Base-by-base conservation (phyloP, 2,797 vertebrate genomes). In the Petrocephalus schoutedeni region DNA sequence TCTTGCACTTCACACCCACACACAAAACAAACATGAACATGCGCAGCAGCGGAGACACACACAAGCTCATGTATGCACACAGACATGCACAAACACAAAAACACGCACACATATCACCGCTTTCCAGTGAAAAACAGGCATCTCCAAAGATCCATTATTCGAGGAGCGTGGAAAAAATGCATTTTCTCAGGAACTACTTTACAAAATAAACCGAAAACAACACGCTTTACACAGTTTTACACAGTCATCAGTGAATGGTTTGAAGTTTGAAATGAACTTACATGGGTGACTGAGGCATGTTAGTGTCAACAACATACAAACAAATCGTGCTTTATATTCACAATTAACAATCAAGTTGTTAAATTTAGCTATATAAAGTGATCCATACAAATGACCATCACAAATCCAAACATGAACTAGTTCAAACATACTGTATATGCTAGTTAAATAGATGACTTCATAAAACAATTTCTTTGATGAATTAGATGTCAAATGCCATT, bases 1-100 rank as follows among this genome's bases (percentile, higher is more conserved):
- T 91, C 92, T 92, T 93, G 92, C 90, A 92, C 90, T 88, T 91
- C 91, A 92, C 92, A 93, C 93, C 90, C 58, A 12, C 21, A 16
- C 16, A 53, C 54, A 53, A 67, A 67, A 14, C 9, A 56, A 32
- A 32, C 53, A 56, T 41, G 12, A 10, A 19, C 28, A 36, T 58
- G 54, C 84, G 58, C 21, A 32, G 10, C 36, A 12, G 32, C 53
- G 23, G 5, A 57, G 23, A 85, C 54, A 58, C 84, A 58, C n/a
- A 56, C 51, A 28, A 21, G 23, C 83, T 54, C 28, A 56, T 1
- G 10, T 53, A 28, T 23, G 51, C 82, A 84, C 53, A 32, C 61
- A 57, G 16, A 28, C 54, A 57, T 85, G 8, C 54, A 36, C 53
- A 23, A 12, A 53, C 12, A 49, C 82, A 53, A 53, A 71, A 36